These are phyloP conservation scores for Octonoba sinensis DNA, from an alignment of 2,888 invertebrate species.

Conservation along the genomic window DNA sequence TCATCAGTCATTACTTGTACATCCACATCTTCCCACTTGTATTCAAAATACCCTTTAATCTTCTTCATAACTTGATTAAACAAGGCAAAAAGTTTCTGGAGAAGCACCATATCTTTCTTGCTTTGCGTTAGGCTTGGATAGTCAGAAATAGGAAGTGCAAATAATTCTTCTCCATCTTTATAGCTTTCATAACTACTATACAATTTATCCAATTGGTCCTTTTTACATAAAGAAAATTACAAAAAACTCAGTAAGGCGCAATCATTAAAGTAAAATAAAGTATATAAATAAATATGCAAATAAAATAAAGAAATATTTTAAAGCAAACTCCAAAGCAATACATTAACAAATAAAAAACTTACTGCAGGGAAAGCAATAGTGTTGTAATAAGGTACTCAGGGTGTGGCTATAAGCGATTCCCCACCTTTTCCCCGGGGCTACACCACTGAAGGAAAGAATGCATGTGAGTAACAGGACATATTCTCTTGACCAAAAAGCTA, in stretches of 20 bases:
- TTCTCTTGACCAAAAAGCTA: too few species aligned
- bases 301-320: slow-evolving; percentile 11
- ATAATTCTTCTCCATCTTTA: slow-evolving; percentile 85
- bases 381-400: too few species aligned
- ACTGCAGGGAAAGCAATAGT: too few species aligned
- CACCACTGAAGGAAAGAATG: too few species aligned
- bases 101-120: slow-evolving; percentile 85
- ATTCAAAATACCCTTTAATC: slow-evolving; percentile 87
- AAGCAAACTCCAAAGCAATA: too few species aligned
- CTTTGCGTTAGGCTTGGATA: slow-evolving; percentile 84
- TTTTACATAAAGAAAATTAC: too few species aligned
- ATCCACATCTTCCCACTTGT: slow-evolving; percentile 86
- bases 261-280: slow-evolving; percentile 71
- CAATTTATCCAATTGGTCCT: slow-evolving; percentile 85
- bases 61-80: slow-evolving; percentile 88
- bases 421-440: too few species aligned
- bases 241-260: too few species aligned
- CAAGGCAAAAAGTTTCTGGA: slow-evolving; percentile 84
- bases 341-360: too few species aligned
- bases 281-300: background rate
- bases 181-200: slow-evolving; percentile 86
- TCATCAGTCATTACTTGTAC: slow-evolving; percentile 85
- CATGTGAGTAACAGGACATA: too few species aligned
- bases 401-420: too few species aligned
- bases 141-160: slow-evolving; percentile 85